phyloP scores from a whole-genome alignment of 2,888 invertebrate genomes.

The Drosophila koepferae region DNA sequence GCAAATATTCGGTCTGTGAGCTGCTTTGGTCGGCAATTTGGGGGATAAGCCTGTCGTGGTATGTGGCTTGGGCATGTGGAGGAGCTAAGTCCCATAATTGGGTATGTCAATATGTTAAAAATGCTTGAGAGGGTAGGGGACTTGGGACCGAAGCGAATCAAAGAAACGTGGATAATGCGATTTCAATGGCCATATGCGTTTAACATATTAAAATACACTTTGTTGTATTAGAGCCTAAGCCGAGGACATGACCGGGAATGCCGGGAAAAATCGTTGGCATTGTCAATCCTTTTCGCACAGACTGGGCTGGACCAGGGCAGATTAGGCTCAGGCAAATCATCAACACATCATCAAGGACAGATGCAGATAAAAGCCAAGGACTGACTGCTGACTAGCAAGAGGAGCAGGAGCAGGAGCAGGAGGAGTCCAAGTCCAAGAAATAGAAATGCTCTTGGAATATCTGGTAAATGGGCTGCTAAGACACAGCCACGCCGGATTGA shows the following conservation, averaged over 20 bases:
- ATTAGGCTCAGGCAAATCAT: constrained; percentile 58
- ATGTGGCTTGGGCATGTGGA: not conserved
- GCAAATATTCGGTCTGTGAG: not conserved
- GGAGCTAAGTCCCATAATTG: constrained; percentile 9
- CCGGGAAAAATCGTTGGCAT: constrained; percentile 48
- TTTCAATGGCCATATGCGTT: constrained; percentile 68
- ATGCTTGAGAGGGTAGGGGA: not conserved
- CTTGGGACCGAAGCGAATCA: not conserved
- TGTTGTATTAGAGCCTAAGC: constrained; percentile 42
- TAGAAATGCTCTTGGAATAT: constrained; percentile 22
- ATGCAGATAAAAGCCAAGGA: constrained; percentile 44
- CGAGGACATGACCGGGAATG: constrained; percentile 4
- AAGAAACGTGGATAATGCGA: constrained; percentile 57
- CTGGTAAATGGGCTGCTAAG: constrained; percentile 48
- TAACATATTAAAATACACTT: constrained; percentile 75
- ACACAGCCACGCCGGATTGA: constrained; percentile 55
- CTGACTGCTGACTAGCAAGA: too few species aligned
- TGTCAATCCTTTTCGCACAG: constrained; percentile 51
- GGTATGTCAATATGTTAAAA: constrained; percentile 42
- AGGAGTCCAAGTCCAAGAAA: constrained; percentile 6
- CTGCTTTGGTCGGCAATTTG: constrained; percentile 19
- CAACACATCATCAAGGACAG: constrained; percentile 63
- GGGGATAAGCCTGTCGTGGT: constrained; percentile 23
- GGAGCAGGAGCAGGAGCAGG: not conserved
- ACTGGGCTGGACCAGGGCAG: constrained; percentile 13